phyloP scores from a whole-genome alignment of 2,113 vertebrate species.

The Oreochromis tanganicae region DNA sequence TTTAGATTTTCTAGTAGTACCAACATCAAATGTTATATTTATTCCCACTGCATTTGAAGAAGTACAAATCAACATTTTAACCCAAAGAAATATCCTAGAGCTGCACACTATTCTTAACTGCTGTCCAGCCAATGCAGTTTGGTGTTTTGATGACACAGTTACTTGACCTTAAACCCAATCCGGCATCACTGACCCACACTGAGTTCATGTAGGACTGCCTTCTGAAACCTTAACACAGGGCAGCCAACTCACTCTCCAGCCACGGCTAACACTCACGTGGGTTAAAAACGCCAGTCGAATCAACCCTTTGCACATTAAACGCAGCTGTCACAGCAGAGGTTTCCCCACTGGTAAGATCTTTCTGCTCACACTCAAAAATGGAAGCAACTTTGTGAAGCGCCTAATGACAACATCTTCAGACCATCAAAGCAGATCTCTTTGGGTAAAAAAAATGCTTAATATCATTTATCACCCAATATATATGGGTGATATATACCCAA shows the following conservation, averaged over 20 bases:
- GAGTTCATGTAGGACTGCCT: conserved; percentile 8
- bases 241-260: neutral
- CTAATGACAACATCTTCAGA: conserved; percentile 1
- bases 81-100: neutral
- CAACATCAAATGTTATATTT: neutral
- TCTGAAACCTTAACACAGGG: neutral
- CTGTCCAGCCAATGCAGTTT: neutral
- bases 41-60: neutral
- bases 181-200: conserved; percentile 46
- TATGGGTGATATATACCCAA: neutral
- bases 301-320: neutral
- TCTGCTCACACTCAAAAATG: neutral
- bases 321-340: neutral
- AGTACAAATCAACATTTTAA: neutral
- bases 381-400: neutral
- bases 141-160: conserved; percentile 26
- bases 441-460: neutral
- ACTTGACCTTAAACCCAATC: conserved; percentile 37
- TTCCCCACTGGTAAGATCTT: neutral
- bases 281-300: neutral
- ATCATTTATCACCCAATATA: neutral
- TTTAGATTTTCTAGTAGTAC: neutral
- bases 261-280: neutral
- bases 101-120: conserved; percentile 1
- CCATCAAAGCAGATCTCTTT: neutral